phyloP scores from a whole-genome alignment of 2,888 invertebrate genomes.

The Parnassius orleans region DNA sequence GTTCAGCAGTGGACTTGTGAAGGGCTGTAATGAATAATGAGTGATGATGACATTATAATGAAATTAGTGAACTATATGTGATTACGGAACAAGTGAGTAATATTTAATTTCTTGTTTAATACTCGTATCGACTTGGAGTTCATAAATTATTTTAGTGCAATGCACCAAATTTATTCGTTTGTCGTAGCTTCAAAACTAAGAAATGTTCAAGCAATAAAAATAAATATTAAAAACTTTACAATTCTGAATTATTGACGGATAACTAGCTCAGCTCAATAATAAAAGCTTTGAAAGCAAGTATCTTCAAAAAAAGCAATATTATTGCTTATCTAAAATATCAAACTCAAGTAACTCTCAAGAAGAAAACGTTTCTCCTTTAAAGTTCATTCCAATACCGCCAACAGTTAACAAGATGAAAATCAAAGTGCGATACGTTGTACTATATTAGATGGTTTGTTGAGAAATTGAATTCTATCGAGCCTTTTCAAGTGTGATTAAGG shows the following conservation, averaged over 20 bases:
- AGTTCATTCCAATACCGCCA: constrained; percentile 28
- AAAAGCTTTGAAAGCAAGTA: constrained; percentile 3
- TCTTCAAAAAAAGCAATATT: constrained; percentile 1
- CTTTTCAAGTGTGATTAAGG: constrained; percentile 77
- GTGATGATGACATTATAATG: not conserved
- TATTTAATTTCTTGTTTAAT: too few species aligned
- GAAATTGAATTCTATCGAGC: constrained; percentile 56
- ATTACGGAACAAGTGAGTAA: too few species aligned
- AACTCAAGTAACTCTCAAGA: constrained; percentile 6
- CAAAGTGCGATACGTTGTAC: constrained; percentile 69
- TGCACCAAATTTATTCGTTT: too few species aligned
- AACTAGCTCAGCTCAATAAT: not conserved
- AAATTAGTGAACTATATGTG: not conserved
- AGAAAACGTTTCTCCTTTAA: constrained; percentile 5
- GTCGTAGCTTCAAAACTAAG: too few species aligned
- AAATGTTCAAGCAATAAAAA: not conserved
- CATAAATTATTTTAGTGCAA: too few species aligned
- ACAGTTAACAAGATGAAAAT: constrained; percentile 56
- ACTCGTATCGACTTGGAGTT: too few species aligned
- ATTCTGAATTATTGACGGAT: not conserved
- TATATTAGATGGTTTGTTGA: constrained; percentile 61
- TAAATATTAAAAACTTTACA: not conserved
- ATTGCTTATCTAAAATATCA: constrained; percentile 3
- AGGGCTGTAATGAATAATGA: too few species aligned
- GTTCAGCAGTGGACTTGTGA: too few species aligned